Percentiles rank a stretch among this genome's conserved stretches.
Evolutionary conservation across 2,888 invertebrate species (phyloP).

Genomic region (Emesis furor): DNA sequence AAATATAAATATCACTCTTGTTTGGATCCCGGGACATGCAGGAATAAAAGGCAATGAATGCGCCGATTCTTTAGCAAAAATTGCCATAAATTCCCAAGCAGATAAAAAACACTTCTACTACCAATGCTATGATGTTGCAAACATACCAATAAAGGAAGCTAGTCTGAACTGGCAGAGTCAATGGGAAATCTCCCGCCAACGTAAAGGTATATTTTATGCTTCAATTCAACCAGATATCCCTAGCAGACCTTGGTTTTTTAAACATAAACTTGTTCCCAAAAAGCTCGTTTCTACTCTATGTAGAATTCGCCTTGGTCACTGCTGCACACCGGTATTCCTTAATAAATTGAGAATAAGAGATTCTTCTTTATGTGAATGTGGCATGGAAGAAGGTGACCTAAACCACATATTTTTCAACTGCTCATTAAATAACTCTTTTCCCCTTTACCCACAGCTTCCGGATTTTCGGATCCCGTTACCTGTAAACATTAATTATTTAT

Average conservation of each 20-base stretch:
- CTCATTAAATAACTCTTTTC: too few relatives aligned
- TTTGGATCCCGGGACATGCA: too few relatives aligned
- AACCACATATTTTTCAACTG: too few relatives aligned
- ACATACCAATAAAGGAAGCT: conserved; percentile 6
- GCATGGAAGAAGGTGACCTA: neutral
- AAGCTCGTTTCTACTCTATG: neutral
- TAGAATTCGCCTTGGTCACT: neutral
- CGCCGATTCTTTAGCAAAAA: too few relatives aligned
- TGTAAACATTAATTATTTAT: too few relatives aligned
- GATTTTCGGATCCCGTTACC: too few relatives aligned
- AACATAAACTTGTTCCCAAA: neutral
- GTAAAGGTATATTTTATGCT: neutral
- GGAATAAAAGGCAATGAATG: too few relatives aligned
- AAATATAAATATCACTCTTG: too few relatives aligned
- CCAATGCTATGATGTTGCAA: neutral
- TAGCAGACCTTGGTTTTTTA: neutral
- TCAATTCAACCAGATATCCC: neutral
- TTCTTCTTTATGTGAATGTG: neutral
- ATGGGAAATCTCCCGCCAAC: neutral
- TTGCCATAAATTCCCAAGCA: too few relatives aligned
- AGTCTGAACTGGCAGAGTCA: neutral
- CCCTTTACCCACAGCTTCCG: too few relatives aligned
- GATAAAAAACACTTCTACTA: too few relatives aligned
- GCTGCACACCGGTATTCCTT: neutral
- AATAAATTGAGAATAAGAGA: neutral